These are phyloP conservation scores for Phylloscopus whistleri DNA, from an alignment of 2,113 vertebrate species.

Conservation along the genomic window DNA sequence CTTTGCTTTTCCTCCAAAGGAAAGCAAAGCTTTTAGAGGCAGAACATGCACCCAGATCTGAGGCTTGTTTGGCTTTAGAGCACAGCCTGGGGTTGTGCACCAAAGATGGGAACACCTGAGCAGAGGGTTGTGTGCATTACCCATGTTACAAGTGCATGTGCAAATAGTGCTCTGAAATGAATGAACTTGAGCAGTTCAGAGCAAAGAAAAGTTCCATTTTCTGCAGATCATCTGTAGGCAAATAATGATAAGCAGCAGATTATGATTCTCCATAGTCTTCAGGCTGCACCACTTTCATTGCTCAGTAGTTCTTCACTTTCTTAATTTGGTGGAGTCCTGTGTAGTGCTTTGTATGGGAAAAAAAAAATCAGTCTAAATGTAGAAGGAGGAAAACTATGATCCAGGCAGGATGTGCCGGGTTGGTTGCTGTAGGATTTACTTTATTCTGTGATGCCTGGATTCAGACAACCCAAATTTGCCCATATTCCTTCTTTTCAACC, in stretches of 20 bases:
- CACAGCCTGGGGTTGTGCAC: neutral
- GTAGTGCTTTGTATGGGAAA: neutral
- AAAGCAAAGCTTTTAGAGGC: neutral
- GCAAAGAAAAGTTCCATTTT: neutral
- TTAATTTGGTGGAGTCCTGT: neutral
- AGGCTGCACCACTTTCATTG: neutral
- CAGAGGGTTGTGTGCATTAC: neutral
- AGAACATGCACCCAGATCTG: neutral
- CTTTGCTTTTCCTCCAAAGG: neutral
- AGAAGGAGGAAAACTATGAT: neutral
- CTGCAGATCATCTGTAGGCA: neutral
- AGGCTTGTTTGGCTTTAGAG: neutral
- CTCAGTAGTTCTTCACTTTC: neutral
- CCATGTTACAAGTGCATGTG: accelerated
- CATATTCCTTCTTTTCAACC: neutral
- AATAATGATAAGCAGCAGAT: neutral
- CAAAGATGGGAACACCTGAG: neutral
- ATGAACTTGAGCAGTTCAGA: neutral
- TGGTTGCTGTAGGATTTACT: neutral
- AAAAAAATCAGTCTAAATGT: neutral
- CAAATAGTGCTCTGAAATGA: neutral
- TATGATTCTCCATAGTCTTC: neutral
- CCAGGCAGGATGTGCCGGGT: neutral
- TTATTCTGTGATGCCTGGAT: neutral
- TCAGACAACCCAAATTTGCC: neutral